These are phyloP conservation scores for Camelus bactrianus DNA, from an alignment of 2,113 vertebrate species.

Conservation along the genomic window DNA sequence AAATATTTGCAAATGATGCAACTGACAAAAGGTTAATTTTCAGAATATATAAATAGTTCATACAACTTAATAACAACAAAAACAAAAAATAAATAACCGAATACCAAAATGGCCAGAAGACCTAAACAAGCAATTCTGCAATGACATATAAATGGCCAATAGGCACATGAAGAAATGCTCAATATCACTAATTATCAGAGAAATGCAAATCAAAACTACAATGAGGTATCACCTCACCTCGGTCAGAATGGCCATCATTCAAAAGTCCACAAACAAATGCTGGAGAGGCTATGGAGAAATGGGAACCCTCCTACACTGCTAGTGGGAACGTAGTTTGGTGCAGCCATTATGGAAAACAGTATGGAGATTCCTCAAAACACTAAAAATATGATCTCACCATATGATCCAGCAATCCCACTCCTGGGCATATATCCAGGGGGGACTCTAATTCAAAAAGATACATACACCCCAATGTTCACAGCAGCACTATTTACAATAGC, in stretches of 20 bases:
- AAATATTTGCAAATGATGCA: background rate
- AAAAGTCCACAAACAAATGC: background rate
- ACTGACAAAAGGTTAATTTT: background rate
- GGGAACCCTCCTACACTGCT: background rate
- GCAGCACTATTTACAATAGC: background rate
- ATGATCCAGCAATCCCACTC: background rate
- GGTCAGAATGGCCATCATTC: background rate
- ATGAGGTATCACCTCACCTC: background rate
- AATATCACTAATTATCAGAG: background rate
- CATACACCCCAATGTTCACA: fast-evolving
- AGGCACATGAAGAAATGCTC: background rate
- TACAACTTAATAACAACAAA: background rate
- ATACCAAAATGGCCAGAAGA: background rate
- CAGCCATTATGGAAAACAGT: background rate
- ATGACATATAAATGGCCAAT: background rate
- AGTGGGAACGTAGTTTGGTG: background rate
- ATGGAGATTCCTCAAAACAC: background rate
- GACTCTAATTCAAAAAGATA: background rate
- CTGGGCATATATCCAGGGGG: background rate
- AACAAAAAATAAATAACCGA: background rate
- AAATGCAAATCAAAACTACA: background rate
- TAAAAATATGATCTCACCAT: background rate
- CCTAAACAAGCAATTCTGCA: background rate
- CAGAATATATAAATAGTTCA: background rate
- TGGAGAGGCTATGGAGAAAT: background rate